phyloP scores from a whole-genome alignment of 2,888 invertebrate species.

The Allophyes oxyacanthae region DNA sequence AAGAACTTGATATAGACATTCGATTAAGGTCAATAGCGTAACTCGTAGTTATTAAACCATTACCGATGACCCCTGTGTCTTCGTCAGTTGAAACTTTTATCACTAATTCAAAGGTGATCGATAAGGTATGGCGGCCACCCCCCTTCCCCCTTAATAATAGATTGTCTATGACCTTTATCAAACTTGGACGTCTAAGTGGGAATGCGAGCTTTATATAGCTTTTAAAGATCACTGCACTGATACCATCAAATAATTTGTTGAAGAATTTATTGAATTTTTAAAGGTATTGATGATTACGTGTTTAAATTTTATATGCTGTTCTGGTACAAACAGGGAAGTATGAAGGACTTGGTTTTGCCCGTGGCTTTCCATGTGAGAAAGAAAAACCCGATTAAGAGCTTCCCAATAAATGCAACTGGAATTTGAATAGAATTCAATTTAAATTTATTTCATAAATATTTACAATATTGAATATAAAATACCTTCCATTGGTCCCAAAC shows the following conservation, averaged over 20 bases:
- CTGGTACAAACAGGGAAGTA: background rate
- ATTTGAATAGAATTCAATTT: too few relatives aligned
- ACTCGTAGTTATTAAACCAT: conserved; percentile 41
- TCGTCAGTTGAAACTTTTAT: conserved; percentile 62
- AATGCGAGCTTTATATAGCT: conserved; percentile 33
- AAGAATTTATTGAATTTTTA: background rate
- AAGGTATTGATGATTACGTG: background rate
- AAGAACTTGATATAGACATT: conserved; percentile 22
- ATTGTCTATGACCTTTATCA: conserved; percentile 78
- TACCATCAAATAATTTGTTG: conserved; percentile 6
- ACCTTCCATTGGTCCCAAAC: too few relatives aligned
- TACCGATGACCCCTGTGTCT: conserved; percentile 30
- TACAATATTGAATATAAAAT: too few relatives aligned
- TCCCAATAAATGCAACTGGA: too few relatives aligned
- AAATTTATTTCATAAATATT: too few relatives aligned
- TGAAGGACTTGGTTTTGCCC: background rate
- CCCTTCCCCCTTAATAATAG: conserved; percentile 75
- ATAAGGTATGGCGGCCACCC: conserved; percentile 55
- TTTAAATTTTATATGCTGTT: background rate
- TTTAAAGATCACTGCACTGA: conserved; percentile 17
- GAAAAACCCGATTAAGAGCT: too few relatives aligned
- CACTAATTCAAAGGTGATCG: conserved; percentile 69
- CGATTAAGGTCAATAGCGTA: conserved; percentile 22
- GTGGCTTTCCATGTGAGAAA: background rate
- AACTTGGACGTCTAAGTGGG: conserved; percentile 69